phyloP scores from a whole-genome alignment of 2,888 invertebrate genomes.

The Timema podura region DNA sequence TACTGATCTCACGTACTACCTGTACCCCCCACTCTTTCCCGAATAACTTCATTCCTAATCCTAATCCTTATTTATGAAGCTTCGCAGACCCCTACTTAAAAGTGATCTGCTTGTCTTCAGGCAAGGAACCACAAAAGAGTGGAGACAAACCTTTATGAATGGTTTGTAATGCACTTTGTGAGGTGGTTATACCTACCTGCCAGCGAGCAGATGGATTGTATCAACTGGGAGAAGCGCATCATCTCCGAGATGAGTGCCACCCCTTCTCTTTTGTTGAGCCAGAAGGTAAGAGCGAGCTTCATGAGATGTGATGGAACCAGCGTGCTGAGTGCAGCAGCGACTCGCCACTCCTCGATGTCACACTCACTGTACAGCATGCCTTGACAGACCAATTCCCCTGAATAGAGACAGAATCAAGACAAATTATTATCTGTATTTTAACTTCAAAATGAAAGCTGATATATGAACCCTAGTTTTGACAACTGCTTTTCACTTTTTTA shows the following conservation, averaged over 20 bases:
- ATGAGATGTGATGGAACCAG: constrained; percentile 64
- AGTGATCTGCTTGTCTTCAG: too few relatives aligned
- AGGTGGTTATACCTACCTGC: constrained; percentile 53
- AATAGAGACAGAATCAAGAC: constrained; percentile 23
- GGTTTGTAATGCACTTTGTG: too few relatives aligned
- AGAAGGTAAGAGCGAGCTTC: constrained; percentile 64
- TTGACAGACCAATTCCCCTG: constrained; percentile 45
- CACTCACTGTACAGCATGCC: constrained; percentile 44
- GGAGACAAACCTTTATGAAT: too few relatives aligned
- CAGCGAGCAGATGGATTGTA: constrained; percentile 61
- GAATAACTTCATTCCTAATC: too few relatives aligned
- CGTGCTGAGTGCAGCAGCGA: constrained; percentile 46
- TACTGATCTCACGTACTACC: too few relatives aligned
- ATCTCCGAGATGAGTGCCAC: constrained; percentile 57
- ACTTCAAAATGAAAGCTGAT: too few relatives aligned
- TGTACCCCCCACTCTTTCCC: too few relatives aligned
- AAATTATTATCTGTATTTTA: constrained; percentile 3
- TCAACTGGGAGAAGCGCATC: constrained; percentile 60
- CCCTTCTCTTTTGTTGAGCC: constrained; percentile 55
- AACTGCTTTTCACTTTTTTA: not conserved
- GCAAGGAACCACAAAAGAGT: too few relatives aligned
- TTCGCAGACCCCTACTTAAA: too few relatives aligned
- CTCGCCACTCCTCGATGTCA: constrained; percentile 43
- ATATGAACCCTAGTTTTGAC: not conserved
- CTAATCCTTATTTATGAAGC: too few relatives aligned